Conservation (phyloP, 2,113 vertebrate species). For the Poeciliopsis prolifica region DNA sequence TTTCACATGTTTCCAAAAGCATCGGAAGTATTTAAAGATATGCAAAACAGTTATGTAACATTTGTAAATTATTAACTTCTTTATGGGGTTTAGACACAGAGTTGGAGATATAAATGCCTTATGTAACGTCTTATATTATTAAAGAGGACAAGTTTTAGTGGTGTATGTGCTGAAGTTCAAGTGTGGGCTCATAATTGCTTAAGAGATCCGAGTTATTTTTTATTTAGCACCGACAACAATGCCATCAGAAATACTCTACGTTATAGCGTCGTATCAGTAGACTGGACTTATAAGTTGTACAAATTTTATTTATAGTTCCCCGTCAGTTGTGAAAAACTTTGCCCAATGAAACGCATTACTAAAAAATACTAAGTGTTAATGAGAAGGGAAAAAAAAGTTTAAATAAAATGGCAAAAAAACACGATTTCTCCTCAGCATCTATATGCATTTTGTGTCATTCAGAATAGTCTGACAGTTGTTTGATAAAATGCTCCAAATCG, state of each 20-base stretch:
- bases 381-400: not conserved
- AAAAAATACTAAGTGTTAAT: not conserved
- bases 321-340: not conserved
- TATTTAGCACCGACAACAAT: slow-evolving; percentile 69
- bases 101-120: slow-evolving; percentile 76
- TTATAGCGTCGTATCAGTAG: slow-evolving; percentile 36
- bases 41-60: slow-evolving; percentile 78
- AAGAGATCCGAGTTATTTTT: slow-evolving; percentile 77
- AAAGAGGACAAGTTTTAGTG: slow-evolving; percentile 75
- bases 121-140: slow-evolving; percentile 81
- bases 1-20: slow-evolving; percentile 51
- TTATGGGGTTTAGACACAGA: slow-evolving; percentile 77
- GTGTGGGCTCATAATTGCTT: slow-evolving; percentile 79
- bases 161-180: slow-evolving; percentile 70
- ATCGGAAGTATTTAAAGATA: slow-evolving; percentile 72
- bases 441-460: not conserved
- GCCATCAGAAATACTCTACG: slow-evolving; percentile 66
- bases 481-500: not conserved
- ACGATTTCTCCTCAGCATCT: not conserved
- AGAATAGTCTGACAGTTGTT: not conserved
- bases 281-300: slow-evolving; percentile 19
- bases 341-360: not conserved
- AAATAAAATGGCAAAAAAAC: not conserved
- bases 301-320: not conserved
- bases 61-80: slow-evolving; percentile 79